These are phyloP conservation scores for Lepus europaeus DNA, from an alignment of 2,113 vertebrate genomes.

Conservation along the genomic window DNA sequence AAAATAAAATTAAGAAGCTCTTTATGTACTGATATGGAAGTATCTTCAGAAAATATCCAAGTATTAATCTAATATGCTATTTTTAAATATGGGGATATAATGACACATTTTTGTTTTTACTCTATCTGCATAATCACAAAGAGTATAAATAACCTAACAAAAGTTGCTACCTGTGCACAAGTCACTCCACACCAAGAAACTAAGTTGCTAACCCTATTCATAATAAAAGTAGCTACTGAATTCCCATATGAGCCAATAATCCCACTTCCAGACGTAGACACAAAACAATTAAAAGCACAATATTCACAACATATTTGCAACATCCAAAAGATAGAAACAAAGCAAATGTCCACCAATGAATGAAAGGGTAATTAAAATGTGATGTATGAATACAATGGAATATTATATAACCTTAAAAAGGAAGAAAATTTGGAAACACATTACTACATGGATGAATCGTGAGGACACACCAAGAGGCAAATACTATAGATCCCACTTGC, in stretches of 20 bases:
- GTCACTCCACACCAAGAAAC: background rate
- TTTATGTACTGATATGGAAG: background rate
- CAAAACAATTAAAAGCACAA: background rate
- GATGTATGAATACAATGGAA: no score
- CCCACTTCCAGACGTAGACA: background rate
- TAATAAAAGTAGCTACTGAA: background rate
- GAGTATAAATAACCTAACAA: constrained; percentile 17
- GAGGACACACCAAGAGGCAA: background rate
- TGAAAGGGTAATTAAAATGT: background rate
- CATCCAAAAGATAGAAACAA: background rate
- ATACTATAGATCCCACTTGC: background rate
- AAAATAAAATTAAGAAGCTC: background rate
- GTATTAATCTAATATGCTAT: background rate
- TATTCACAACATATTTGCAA: background rate
- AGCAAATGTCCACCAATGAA: background rate
- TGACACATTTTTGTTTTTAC: background rate
- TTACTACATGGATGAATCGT: background rate
- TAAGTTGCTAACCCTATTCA: background rate
- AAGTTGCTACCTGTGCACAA: background rate
- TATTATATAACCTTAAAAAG: background rate
- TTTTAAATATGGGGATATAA: background rate
- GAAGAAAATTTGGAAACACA: background rate
- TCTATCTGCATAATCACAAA: background rate
- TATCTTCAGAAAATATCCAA: background rate
- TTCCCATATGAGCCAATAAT: background rate